These are phyloP conservation scores for Pollenia amentaria DNA, from an alignment of 2,888 invertebrate genomes.

Conservation along the genomic window DNA sequence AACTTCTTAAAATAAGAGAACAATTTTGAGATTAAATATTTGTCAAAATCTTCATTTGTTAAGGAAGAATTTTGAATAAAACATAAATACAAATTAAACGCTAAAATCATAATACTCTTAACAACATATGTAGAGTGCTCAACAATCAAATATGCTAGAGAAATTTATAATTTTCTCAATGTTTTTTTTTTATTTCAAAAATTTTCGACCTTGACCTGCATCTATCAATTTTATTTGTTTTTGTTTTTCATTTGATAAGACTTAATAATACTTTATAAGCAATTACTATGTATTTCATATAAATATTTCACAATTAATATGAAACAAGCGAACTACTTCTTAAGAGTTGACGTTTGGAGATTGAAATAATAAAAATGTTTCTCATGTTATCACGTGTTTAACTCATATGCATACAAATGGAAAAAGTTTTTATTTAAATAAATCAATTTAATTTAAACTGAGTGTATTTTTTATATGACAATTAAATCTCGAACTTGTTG, in stretches of 20 bases:
- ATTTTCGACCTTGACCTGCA: slow-evolving; percentile 27
- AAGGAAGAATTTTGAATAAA: no score
- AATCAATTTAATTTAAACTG: slow-evolving; percentile 27
- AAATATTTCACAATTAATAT: no score
- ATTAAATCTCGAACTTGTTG: slow-evolving; percentile 14
- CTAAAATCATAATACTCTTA: not conserved
- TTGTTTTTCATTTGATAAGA: not conserved
- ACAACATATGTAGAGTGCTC: not conserved
- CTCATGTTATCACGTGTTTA: slow-evolving; percentile 14
- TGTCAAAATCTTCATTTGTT: no score
- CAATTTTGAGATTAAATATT: no score
- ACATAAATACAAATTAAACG: no score
- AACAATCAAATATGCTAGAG: not conserved
- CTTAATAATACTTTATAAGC: no score
- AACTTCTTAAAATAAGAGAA: no score
- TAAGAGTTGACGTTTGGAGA: no score
- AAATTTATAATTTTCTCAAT: slow-evolving; percentile 6
- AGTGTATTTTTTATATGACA: not conserved
- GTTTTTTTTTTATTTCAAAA: not conserved
- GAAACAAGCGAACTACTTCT: no score
- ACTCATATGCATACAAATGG: not conserved
- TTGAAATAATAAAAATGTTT: slow-evolving; percentile 3
- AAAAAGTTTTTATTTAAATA: slow-evolving; percentile 7
- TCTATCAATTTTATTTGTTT: not conserved
- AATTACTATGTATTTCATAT: no score